Evolutionary conservation across 2,113 vertebrate species (phyloP).

Genomic region (Pandion haliaetus): DNA sequence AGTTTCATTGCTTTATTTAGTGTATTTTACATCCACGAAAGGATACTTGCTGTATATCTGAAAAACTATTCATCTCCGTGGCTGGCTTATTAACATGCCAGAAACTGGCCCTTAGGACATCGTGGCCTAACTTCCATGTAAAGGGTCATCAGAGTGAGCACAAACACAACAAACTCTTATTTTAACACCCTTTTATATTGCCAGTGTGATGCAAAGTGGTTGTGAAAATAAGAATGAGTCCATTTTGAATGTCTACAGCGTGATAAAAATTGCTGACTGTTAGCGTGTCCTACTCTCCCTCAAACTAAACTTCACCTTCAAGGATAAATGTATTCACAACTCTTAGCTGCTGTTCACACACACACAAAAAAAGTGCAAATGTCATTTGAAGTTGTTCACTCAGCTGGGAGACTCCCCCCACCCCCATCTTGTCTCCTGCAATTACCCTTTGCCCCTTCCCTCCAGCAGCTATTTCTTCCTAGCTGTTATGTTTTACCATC

Average conservation of each 20-base stretch:
- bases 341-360: neutral
- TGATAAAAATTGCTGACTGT: neutral
- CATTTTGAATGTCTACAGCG: neutral
- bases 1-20: neutral
- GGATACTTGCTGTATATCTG: neutral
- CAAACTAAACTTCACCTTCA: neutral
- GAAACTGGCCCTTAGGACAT: neutral
- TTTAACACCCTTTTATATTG: neutral
- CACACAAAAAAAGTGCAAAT: neutral
- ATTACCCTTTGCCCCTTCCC: constrained; percentile 1
- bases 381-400: neutral
- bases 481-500: neutral
- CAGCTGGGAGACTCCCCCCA: neutral
- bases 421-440: neutral
- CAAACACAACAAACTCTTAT: neutral
- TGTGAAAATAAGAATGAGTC: neutral
- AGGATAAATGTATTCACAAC: neutral
- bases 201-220: neutral
- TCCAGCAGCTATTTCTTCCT: neutral
- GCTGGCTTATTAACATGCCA: neutral
- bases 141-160: neutral
- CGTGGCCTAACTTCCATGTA: neutral
- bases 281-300: neutral
- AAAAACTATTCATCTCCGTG: neutral
- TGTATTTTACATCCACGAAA: neutral